These are phyloP conservation scores for Zosterops borbonicus DNA, from an alignment of 2,113 vertebrate genomes.

Conservation along the genomic window DNA sequence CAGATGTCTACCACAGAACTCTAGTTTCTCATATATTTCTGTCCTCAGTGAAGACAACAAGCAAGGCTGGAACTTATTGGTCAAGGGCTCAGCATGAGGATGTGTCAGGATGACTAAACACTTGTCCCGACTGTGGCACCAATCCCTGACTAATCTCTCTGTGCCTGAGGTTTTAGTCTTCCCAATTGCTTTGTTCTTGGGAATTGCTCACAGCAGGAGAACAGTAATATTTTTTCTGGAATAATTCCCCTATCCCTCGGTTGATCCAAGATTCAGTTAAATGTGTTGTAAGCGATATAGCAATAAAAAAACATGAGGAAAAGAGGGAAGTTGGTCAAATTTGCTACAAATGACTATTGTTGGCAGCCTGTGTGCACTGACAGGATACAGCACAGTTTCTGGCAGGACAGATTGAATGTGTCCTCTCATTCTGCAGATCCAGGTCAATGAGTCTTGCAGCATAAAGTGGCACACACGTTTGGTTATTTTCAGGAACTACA, in stretches of 20 bases:
- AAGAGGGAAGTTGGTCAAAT: neutral
- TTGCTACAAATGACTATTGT: neutral
- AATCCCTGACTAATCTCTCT: conserved; percentile 34
- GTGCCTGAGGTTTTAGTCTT: conserved; percentile 43
- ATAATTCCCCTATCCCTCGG: neutral
- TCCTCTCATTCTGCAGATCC: neutral
- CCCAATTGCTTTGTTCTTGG: conserved; percentile 18
- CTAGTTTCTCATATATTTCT: conserved; percentile 40
- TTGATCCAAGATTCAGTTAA: neutral
- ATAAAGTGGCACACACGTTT: neutral
- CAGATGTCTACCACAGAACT: conserved; percentile 36
- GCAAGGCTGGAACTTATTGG: conserved; percentile 19
- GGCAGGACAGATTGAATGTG: neutral
- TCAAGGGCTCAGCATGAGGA: neutral
- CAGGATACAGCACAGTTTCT: neutral
- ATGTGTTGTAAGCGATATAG: neutral
- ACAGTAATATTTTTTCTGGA: conserved; percentile 44
- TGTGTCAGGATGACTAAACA: conserved; percentile 39
- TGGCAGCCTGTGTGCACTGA: neutral
- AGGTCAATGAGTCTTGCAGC: neutral
- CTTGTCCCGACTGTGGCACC: conserved; percentile 16
- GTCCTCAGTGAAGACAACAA: conserved; percentile 2
- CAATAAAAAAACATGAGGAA: neutral
- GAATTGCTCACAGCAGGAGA: conserved; percentile 17
- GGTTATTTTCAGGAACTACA: neutral